phyloP scores from a whole-genome alignment of 1,140 invertebrate genomes.

The Sinonovacula constricta region DNA sequence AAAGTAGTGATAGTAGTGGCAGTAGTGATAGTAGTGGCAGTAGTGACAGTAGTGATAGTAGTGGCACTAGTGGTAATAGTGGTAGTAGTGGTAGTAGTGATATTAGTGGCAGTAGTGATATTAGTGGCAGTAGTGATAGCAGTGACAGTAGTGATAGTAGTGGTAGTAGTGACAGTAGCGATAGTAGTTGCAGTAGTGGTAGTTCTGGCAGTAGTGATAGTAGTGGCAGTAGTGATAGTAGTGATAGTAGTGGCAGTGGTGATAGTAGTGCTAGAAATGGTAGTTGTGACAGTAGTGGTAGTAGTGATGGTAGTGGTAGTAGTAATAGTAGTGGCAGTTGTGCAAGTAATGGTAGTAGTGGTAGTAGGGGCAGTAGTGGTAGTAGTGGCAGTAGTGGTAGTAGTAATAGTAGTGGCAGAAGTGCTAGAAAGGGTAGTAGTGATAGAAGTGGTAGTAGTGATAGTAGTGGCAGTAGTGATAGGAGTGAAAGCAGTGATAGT shows the following conservation, averaged over 20 bases:
- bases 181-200: not conserved
- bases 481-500: too few species aligned
- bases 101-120: slow-evolving; percentile 18
- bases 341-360: too few species aligned
- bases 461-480: too few species aligned
- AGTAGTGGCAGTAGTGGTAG: too few species aligned
- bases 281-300: slow-evolving; percentile 16
- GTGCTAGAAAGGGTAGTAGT: too few species aligned
- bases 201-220: not conserved
- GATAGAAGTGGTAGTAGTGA: too few species aligned
- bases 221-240: not conserved
- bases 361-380: too few species aligned
- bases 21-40: not conserved
- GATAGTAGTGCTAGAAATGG: not conserved
- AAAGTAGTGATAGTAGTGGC: not conserved
- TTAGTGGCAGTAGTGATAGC: slow-evolving; percentile 28
- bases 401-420: too few species aligned
- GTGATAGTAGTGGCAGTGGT: not conserved
- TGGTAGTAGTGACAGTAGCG: slow-evolving; percentile 2
- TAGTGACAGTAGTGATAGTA: not conserved
- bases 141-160: slow-evolving; percentile 23
- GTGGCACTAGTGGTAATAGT: too few species aligned
- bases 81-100: slow-evolving; percentile 22
- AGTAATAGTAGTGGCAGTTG: too few species aligned
- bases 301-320: too few species aligned